Base-by-base conservation (phyloP, 2,888 invertebrate species). In the Brenthis ino region DNA sequence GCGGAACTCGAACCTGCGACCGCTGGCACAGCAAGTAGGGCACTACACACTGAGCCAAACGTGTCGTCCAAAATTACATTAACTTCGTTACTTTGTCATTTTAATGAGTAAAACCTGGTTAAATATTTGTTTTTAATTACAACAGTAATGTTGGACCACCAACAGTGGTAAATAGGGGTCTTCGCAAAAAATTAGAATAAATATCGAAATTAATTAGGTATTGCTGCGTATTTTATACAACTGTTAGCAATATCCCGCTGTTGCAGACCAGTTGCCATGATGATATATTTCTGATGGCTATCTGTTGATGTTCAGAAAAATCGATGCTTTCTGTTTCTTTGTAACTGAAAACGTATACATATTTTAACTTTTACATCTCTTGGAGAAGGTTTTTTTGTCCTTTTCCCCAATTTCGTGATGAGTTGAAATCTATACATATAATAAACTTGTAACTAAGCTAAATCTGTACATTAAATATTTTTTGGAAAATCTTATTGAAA, bases 141-240 rank as follows among this genome's bases (percentile, higher is more conserved):
- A 60, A 14, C 28, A n/a, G n/a, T 50, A 12, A 6, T 33, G 37
- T 48, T 53, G 70, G 79, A 77, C 79, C 78, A 74, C 78, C 77
- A 69, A 76, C 77, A 13, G 77, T 67, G 77, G 73, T 69, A 70
- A 70, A 71, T 72, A 74, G 74, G 70, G 70, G 71, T 64, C 68
- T 73, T 67, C 51, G 74, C 75, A 79, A 79, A 78, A 79, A 77
- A 75, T 74, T 75, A 74, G 74, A 72, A 76, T 76, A 78, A 77
- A 77, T 73, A 76, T 74, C 74, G 76, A 78, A 77, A 76, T 76
- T 75, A 76, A 77, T 76, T 74, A 77, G 72, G 4, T 43, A 43
- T 24, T 61, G 37, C 56, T 56, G 54, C 37, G 55, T 67, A 67
- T 67, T 56, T 50, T 48, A 61, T 67, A 50, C 60, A 48, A 70